Base-by-base conservation (phyloP, 2,797 vertebrate species). In the Phylloscopus collybita region DNA sequence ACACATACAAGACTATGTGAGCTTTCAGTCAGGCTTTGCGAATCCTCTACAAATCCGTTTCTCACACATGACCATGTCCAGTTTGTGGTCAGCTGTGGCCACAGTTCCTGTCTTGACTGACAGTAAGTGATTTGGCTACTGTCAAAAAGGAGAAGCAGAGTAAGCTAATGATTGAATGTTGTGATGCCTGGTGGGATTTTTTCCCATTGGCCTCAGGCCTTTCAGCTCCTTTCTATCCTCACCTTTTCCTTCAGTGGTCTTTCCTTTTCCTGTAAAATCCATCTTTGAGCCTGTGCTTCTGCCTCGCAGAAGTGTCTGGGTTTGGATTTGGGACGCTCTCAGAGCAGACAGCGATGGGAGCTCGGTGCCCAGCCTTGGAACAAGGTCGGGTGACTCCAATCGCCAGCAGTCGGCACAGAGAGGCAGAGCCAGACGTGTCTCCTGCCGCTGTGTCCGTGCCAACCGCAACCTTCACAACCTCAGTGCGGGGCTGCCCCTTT, bases 351-450 rank as follows among this genome's bases (percentile, higher is more conserved):
- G 96, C 94, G 92, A 93, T 49, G 0, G 95, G 74, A 34, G 50
- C 38, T 21, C 13, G 80, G 23, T 57, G 90, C 30, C 94, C 87
- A 34, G 69, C 97, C 95, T 73, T 47, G 57, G 67, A 88, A 88
- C 26, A 18, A 59, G 44, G n/a, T 30, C 6, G 53, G n/a, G 54
- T 23, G 54, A 36, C 44, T 60, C 44, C 56, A 25, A 2, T 36
- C 21, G 12, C 54, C 71, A 30, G n/a, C 44, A 45, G 23, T n/a
- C 5, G 32, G 25, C 30, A 34, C 32, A 42, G 32, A 74, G 42
- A 47, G 54, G 42, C 42, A 47, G 20, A 23, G 54, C 71, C 71
- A 47, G 71, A 53, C 51, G 10, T 16, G 27, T 53, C 51, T 30
- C 27, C 51, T 29, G 51, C 51, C 10, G 10, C 51, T 56, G 42